Evolutionary conservation across 2,888 invertebrate genomes (phyloP), one percentile per base, ranked within the genome.

Genomic region (Galerucella calmariensis): DNA sequence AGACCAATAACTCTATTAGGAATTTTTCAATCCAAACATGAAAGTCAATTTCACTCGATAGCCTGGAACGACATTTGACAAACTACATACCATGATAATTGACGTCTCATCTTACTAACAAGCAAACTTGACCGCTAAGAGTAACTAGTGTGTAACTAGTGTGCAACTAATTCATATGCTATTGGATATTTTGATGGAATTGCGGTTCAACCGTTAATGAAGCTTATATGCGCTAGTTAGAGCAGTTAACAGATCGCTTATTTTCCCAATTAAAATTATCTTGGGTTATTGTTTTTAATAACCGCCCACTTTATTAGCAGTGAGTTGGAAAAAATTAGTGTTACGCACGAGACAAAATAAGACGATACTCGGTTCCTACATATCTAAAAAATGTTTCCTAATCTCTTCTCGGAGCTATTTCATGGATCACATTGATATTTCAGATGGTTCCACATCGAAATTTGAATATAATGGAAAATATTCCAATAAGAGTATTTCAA

Each of bases 231-330:
- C 20, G 10, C 20, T 16, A 56, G 9, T 56, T 56, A 56, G 16
- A 9, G 9, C 1, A 6, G 56, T 56, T 20, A 2, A 14, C 6
- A 53, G 16, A 53, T n/a, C 16, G 14, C 16, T 14, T 4, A 53
- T 53, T 35, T 56, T 9, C 20, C 2, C 56, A 9, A 56, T 20
- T 16, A 56, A 16, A 56, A 20, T 56, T 20, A 20, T 56, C 16
- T 16, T 10, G 20, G 20, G 6, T 20, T 2, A 56, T 86, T 0
- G 82, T 84, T 0, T 80, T 69, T 48, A 48, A 12, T 48, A 4
- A 48, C 0, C 11, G 11, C 48, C 35, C 8, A 35, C 8, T 6
- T 35, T 35, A 35, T 6, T 35, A 8, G 35, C 35, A 35, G 35
- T 8, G 8, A 35, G 35, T 8, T 35, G 35, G 8, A 35, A 35